A percentile compares a stretch with the other conserved stretches of the same genome.
Conservation (phyloP, 2,888 invertebrate species). For the Agriopis aurantiaria region DNA sequence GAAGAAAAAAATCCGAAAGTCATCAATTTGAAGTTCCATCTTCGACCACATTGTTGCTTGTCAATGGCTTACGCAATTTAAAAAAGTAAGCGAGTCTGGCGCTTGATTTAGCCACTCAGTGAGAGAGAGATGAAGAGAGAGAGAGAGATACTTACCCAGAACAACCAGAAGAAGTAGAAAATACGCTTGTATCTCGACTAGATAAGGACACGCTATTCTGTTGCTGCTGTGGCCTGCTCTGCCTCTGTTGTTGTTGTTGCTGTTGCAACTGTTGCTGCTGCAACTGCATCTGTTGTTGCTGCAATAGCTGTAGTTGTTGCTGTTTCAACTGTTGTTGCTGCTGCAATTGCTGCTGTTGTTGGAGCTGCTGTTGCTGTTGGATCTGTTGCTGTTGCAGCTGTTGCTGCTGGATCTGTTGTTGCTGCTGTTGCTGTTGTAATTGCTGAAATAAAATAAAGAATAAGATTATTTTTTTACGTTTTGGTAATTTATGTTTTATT, state of each 20-base stretch:
- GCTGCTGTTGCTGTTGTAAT: conserved; percentile 43
- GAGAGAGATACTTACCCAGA: conserved; percentile 65
- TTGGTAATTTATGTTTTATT: too few species aligned
- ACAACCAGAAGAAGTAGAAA: conserved; percentile 79
- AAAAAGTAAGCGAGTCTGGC: too few species aligned
- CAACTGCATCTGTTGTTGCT: conserved; percentile 45
- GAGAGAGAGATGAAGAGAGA: background rate
- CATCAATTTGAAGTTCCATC: too few species aligned
- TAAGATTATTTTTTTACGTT: background rate
- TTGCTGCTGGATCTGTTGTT: conserved; percentile 38
- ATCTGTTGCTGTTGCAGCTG: conserved; percentile 38
- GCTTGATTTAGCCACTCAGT: too few species aligned
- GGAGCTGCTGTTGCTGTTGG: conserved; percentile 51
- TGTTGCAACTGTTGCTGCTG: conserved; percentile 53
- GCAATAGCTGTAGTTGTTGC: conserved; percentile 41
- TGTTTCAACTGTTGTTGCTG: conserved; percentile 43
- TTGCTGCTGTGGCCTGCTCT: conserved; percentile 58
- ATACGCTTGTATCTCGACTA: conserved; percentile 80
- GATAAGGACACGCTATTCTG: conserved; percentile 68
- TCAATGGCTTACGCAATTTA: too few species aligned
- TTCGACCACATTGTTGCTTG: too few species aligned
- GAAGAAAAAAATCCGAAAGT: too few species aligned
- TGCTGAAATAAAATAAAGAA: conserved; percentile 27
- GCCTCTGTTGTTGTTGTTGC: conserved; percentile 56
- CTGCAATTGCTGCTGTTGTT: conserved; percentile 43